These are phyloP conservation scores for Yponomeuta cagnagella DNA, from an alignment of 2,888 invertebrate genomes.

Conservation along the genomic window DNA sequence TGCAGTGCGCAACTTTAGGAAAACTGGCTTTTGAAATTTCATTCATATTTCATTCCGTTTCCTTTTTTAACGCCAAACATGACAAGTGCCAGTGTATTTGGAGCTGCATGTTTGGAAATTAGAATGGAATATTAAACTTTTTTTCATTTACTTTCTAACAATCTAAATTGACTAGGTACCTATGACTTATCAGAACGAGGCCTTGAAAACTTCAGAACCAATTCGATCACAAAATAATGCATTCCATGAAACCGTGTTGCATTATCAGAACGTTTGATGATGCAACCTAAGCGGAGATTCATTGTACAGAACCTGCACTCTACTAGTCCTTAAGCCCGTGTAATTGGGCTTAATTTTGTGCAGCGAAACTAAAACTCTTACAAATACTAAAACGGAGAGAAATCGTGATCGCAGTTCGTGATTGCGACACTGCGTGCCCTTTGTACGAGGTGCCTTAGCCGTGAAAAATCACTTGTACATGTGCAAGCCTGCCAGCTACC, in stretches of 20 bases:
- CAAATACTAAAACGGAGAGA: slow-evolving; percentile 59
- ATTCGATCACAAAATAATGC: neutral
- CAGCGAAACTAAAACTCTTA: slow-evolving; percentile 26
- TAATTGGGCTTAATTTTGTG: slow-evolving; percentile 35
- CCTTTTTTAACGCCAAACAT: too few species aligned
- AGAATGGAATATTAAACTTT: too few species aligned
- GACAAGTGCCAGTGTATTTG: too few species aligned
- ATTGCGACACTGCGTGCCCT: slow-evolving; percentile 74
- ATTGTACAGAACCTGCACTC: neutral
- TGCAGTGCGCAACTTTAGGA: too few species aligned
- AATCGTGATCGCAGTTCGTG: slow-evolving; percentile 73
- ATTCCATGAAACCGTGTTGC: neutral
- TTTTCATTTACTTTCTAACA: too few species aligned
- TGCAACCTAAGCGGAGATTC: neutral
- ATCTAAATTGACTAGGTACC: neutral
- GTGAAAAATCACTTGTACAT: slow-evolving; percentile 75
- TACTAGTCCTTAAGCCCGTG: slow-evolving; percentile 32
- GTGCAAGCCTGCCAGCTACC: slow-evolving; percentile 59
- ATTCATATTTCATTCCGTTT: too few species aligned
- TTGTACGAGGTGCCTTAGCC: slow-evolving; percentile 70
- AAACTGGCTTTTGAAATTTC: too few species aligned
- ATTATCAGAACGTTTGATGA: neutral
- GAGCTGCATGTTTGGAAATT: too few species aligned
- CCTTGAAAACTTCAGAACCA: neutral
- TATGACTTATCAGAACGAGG: neutral